These are phyloP conservation scores for Carassius gibelio DNA, from an alignment of 2,113 vertebrate genomes.

Conservation along the genomic window DNA sequence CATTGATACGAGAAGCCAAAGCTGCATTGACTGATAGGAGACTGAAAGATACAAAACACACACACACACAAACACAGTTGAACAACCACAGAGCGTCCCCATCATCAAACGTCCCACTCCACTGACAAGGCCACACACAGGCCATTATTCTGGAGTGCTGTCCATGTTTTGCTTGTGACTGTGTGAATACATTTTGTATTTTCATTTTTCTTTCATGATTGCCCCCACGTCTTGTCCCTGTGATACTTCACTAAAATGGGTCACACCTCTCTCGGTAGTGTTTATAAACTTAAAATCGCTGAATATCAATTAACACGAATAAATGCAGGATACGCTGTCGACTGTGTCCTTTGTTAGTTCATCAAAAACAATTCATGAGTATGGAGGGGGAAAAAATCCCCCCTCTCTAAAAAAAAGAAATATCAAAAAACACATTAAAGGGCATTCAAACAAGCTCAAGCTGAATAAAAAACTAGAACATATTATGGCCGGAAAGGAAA, in stretches of 20 bases:
- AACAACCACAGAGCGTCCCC: neutral
- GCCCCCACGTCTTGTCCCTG: neutral
- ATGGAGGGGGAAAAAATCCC: neutral
- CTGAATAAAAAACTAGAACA: conserved; percentile 58
- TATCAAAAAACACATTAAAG: neutral
- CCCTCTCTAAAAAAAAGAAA: neutral
- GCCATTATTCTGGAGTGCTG: conserved; percentile 35
- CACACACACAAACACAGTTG: neutral
- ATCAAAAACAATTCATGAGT: conserved; percentile 42
- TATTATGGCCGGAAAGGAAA: conserved; percentile 63
- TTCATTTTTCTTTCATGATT: neutral
- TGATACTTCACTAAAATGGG: conserved; percentile 31
- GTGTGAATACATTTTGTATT: conserved; percentile 32
- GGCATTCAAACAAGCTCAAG: conserved; percentile 1
- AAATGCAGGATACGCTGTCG: neutral
- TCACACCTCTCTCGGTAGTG: conserved; percentile 13
- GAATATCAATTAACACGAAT: conserved; percentile 17
- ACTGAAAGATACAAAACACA: neutral
- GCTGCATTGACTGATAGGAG: conserved; percentile 8
- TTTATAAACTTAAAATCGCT: conserved; percentile 20
- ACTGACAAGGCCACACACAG: conserved; percentile 47
- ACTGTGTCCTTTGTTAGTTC: too few relatives aligned
- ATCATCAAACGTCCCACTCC: conserved; percentile 35
- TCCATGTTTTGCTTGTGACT: conserved; percentile 18
- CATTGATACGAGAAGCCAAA: conserved; percentile 1